Evolutionary conservation across 1,140 invertebrate genomes (phyloP).

Genomic region (Drosophila obscura): DNA sequence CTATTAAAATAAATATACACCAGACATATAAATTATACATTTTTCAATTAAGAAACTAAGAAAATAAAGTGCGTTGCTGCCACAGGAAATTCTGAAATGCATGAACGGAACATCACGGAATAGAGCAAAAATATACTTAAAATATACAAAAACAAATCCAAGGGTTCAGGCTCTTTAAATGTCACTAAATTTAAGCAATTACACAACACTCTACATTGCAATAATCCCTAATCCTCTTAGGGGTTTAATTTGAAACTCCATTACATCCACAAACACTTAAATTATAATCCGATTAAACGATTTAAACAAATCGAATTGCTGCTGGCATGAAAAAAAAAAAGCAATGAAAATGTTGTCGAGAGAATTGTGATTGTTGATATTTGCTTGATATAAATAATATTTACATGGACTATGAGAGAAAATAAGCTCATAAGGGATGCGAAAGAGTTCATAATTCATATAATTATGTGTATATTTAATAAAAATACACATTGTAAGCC

Average conservation of each 20-base stretch:
- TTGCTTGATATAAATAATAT: neutral
- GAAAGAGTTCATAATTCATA: neutral
- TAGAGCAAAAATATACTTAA: neutral
- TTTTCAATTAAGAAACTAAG: constrained; percentile 33
- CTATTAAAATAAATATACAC: constrained; percentile 15
- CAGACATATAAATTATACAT: constrained; percentile 16
- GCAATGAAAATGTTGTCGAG: neutral
- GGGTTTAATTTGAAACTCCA: constrained; percentile 14
- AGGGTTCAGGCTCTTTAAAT: no score
- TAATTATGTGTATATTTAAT: no score
- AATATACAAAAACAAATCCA: neutral
- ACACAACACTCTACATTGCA: neutral
- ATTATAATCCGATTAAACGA: constrained; percentile 20
- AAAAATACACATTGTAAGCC: no score
- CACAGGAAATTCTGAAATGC: neutral
- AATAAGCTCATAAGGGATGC: no score
- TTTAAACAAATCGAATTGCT: constrained; percentile 26
- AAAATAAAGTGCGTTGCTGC: no score
- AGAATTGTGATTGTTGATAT: neutral
- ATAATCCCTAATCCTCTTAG: constrained; percentile 22
- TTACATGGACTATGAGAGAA: no score
- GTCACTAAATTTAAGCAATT: constrained; percentile 2
- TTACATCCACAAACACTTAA: constrained; percentile 16
- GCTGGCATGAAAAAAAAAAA: neutral
- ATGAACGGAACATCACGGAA: neutral